phyloP scores from a whole-genome alignment of 1,140 invertebrate genomes.

The Danaus melanippus region DNA sequence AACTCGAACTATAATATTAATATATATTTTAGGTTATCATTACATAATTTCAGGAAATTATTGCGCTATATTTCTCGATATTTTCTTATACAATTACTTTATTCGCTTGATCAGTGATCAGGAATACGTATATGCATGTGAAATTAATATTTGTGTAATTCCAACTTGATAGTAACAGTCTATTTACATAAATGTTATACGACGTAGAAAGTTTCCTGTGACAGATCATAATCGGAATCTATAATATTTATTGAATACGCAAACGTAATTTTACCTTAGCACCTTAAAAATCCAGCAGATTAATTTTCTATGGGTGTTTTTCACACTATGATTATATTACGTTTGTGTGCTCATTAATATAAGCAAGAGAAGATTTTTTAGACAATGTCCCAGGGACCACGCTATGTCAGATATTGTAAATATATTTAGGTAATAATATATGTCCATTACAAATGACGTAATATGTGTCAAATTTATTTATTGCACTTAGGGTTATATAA shows the following conservation, averaged over 20 bases:
- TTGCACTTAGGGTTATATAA: slow-evolving; percentile 38
- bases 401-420: slow-evolving; percentile 37
- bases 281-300: too few relatives aligned
- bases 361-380: neutral
- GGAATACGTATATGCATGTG: slow-evolving; percentile 35
- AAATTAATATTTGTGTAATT: slow-evolving; percentile 36
- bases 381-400: slow-evolving; percentile 34
- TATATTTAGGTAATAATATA: slow-evolving; percentile 26
- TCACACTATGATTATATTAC: slow-evolving; percentile 8
- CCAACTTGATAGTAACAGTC: slow-evolving; percentile 1
- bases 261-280: slow-evolving; percentile 10
- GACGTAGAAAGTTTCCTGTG: slow-evolving; percentile 37
- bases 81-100: slow-evolving; percentile 11
- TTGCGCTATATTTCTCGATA: slow-evolving; percentile 6
- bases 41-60: slow-evolving; percentile 29
- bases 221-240: slow-evolving; percentile 8
- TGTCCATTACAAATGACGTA: slow-evolving; percentile 41
- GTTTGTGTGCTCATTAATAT: slow-evolving; percentile 18
- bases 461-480: slow-evolving; percentile 43
- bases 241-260: slow-evolving; percentile 9
- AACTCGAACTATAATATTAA: slow-evolving; percentile 19
- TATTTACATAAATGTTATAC: slow-evolving; percentile 19
- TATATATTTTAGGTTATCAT: slow-evolving; percentile 21
- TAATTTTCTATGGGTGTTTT: too few relatives aligned
- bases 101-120: slow-evolving; percentile 23